Conservation (phyloP, 2,797 vertebrate species). For the Peromyscus eremicus region DNA sequence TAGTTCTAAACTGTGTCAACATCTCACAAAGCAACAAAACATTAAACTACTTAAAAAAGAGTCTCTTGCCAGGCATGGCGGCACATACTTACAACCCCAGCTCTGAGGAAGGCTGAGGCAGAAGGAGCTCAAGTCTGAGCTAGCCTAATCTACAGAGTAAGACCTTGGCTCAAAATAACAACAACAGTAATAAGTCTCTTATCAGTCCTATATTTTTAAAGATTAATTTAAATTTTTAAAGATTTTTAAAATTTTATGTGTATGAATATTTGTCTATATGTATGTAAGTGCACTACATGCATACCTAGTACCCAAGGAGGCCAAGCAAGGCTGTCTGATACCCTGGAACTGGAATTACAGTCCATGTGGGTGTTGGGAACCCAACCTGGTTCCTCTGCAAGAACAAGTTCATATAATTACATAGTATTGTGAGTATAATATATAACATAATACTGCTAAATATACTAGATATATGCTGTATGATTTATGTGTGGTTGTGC, state of each 20-base stretch:
- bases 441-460: not conserved
- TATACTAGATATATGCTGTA: not conserved
- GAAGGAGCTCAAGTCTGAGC: not conserved
- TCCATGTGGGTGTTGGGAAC: not conserved
- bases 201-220: not conserved
- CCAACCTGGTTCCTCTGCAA: not conserved
- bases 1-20: conserved; percentile 22
- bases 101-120: not conserved
- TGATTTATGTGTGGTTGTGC: not conserved
- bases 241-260: not conserved
- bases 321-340: not conserved
- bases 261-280: not conserved
- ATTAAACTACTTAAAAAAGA: not conserved
- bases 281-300: not conserved
- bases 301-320: not conserved
- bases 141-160: not conserved
- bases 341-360: not conserved
- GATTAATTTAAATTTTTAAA: not conserved
- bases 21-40: conserved; percentile 6
- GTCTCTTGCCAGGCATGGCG: not conserved
- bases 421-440: not conserved
- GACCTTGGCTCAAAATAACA: not conserved
- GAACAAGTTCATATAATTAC: not conserved
- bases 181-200: not conserved
- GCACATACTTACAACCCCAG: not conserved